Conservation (phyloP, 2,113 vertebrate species). For the Scortum barcoo region DNA sequence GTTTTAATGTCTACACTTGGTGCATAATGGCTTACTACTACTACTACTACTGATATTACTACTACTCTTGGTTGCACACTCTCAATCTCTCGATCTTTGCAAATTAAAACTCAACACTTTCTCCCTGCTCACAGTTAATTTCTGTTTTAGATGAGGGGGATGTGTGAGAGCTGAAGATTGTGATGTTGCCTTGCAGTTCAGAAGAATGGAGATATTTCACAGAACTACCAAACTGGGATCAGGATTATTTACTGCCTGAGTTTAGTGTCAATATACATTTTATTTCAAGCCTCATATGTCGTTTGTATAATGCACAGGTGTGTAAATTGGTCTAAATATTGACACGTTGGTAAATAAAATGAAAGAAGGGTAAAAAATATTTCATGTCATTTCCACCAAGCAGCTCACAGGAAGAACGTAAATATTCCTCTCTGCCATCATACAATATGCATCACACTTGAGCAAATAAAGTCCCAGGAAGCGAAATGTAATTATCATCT, state of each 20-base stretch:
- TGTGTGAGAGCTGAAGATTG: neutral
- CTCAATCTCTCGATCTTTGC: no score
- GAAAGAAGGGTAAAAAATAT: neutral
- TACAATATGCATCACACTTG: neutral
- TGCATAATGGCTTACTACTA: neutral
- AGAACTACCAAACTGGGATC: no score
- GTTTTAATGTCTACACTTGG: neutral
- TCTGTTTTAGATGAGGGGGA: neutral
- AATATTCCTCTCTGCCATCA: neutral
- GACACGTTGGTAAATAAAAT: neutral
- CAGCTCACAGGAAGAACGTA: neutral
- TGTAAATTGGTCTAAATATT: neutral
- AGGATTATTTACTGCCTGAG: no score
- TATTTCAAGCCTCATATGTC: neutral
- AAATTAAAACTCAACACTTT: no score
- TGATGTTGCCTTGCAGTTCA: neutral
- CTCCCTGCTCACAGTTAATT: neutral
- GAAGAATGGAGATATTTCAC: neutral
- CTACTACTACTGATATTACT: neutral
- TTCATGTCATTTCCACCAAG: neutral
- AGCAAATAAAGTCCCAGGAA: neutral
- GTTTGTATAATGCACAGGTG: neutral
- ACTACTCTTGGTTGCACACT: no score
- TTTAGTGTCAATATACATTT: no score
- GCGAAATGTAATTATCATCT: conserved; percentile 6